These are phyloP conservation scores for Cylloceria caligata DNA, from an alignment of 2,888 invertebrate genomes.

Conservation along the genomic window DNA sequence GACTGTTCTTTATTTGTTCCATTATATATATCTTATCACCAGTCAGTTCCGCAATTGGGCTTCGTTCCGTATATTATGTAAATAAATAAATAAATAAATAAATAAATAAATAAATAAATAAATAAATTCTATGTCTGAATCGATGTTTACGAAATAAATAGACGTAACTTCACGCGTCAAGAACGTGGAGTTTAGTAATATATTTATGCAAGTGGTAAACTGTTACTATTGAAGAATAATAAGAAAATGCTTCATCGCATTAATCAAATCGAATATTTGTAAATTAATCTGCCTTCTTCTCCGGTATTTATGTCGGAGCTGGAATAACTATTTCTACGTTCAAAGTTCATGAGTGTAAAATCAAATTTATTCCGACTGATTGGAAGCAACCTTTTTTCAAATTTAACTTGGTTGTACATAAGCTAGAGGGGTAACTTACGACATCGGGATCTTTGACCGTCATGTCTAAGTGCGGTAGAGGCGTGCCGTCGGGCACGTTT, in stretches of 20 bases:
- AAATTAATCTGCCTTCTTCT: background rate
- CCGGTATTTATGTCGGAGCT: background rate
- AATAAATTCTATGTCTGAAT: too few relatives aligned
- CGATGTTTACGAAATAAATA: too few relatives aligned
- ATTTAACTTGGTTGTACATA: background rate
- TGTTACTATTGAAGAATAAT: too few relatives aligned
- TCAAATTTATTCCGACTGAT: too few relatives aligned
- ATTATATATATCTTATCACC: too few relatives aligned
- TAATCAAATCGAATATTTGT: background rate
- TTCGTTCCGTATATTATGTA: too few relatives aligned
- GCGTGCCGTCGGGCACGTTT: constrained; percentile 92
- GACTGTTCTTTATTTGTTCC: too few relatives aligned
- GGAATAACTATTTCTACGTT: background rate
- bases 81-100: too few relatives aligned
- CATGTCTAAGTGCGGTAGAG: constrained; percentile 93
- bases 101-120: too few relatives aligned
- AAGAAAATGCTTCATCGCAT: background rate
- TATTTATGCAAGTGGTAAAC: background rate
- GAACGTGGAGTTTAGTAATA: background rate
- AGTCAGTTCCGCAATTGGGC: too few relatives aligned
- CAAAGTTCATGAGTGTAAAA: too few relatives aligned
- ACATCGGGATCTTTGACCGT: constrained; percentile 94
- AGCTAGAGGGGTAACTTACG: constrained; percentile 85
- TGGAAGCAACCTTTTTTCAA: background rate
- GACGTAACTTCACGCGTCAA: too few relatives aligned